phyloP scores from a whole-genome alignment of 1,140 invertebrate genomes.

The Drosophila sucinea region DNA sequence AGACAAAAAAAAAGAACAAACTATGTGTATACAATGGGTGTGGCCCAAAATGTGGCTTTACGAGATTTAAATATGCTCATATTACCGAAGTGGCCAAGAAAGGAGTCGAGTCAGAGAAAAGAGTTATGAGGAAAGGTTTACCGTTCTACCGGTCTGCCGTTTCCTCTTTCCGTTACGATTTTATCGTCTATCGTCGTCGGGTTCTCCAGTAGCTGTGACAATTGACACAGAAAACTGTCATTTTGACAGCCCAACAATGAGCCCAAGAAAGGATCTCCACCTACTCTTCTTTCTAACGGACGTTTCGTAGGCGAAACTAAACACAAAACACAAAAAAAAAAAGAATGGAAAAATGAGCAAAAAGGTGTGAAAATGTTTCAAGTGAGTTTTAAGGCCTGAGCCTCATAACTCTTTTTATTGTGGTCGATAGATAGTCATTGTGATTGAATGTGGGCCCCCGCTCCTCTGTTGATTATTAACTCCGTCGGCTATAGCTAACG shows the following conservation, averaged over 20 bases:
- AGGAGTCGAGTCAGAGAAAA: constrained; percentile 63
- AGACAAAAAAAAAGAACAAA: constrained; percentile 1
- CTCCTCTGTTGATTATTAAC: constrained; percentile 49
- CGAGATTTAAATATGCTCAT: constrained; percentile 69
- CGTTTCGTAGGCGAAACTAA: constrained; percentile 66
- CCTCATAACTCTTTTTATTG: constrained; percentile 6
- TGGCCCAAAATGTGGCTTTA: constrained; percentile 54
- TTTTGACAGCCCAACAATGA: constrained; percentile 65
- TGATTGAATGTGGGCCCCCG: constrained; percentile 50
- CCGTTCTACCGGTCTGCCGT: constrained; percentile 32
- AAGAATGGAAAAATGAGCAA: constrained; percentile 24
- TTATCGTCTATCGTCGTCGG: constrained; percentile 32
- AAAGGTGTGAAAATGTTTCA: constrained; percentile 67
- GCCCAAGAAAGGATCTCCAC: constrained; percentile 24
- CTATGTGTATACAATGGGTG: constrained; percentile 48
- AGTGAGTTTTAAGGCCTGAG: constrained; percentile 40
- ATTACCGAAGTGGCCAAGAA: constrained; percentile 60
- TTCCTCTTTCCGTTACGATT: constrained; percentile 35
- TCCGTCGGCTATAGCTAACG: constrained; percentile 25
- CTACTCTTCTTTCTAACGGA: constrained; percentile 53
- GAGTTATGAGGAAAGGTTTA: constrained; percentile 62
- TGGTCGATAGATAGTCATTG: background rate
- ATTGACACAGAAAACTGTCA: constrained; percentile 68
- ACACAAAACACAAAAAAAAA: background rate
- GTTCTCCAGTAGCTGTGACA: constrained; percentile 55